phyloP scores from a whole-genome alignment of 2,797 vertebrate species.

The Myotis myotis region DNA sequence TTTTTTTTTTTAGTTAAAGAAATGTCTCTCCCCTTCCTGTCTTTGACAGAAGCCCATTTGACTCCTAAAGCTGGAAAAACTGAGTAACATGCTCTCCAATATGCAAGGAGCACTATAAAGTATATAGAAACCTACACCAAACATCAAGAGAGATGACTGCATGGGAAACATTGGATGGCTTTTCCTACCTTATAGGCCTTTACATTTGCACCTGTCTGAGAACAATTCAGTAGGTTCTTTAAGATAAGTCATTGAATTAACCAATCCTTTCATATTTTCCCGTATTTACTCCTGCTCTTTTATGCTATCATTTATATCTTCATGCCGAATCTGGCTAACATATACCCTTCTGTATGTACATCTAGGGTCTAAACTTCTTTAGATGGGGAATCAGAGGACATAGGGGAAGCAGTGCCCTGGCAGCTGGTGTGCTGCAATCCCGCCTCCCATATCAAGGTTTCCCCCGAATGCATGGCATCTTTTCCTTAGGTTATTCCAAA shows the following conservation, averaged over 20 bases:
- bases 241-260: neutral
- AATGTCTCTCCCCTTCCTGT: neutral
- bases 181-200: neutral
- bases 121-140: neutral
- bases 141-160: neutral
- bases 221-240: neutral
- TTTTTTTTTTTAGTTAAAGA: neutral
- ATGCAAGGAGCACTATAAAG: neutral
- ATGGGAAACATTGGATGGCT: neutral
- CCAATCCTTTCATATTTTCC: neutral
- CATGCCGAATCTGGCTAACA: neutral
- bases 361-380: neutral
- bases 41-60: neutral
- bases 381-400: neutral
- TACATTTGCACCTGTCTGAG: neutral
- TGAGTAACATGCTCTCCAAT: neutral
- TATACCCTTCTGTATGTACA: neutral
- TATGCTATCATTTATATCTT: neutral
- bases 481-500: neutral
- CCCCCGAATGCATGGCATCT: neutral
- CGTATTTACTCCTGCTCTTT: neutral
- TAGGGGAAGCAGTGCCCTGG: neutral
- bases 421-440: neutral
- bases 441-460: neutral
- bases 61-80: neutral